Evolutionary conservation across 2,797 vertebrate species (phyloP).

Genomic region (Lerista edwardsae): DNA sequence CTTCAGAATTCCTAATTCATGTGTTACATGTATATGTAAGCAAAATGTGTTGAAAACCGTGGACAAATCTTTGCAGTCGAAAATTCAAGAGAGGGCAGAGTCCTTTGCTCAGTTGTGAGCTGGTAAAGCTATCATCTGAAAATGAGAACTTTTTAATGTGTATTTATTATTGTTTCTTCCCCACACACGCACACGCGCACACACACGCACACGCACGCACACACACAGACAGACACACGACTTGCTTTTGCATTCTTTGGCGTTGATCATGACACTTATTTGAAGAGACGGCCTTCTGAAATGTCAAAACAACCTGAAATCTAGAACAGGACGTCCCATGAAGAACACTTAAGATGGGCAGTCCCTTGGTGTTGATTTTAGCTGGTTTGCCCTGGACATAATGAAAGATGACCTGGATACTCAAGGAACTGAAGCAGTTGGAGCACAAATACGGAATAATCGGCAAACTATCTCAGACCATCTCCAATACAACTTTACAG

Average conservation of each 20-base stretch:
- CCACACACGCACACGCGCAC: neutral
- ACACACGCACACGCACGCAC: too few relatives aligned
- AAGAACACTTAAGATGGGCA: conserved; percentile 43
- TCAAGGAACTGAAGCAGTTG: conserved; percentile 8
- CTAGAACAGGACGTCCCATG: conserved; percentile 58
- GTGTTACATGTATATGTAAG: conserved; percentile 14
- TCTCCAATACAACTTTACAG: conserved; percentile 18
- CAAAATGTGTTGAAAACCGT: conserved; percentile 27
- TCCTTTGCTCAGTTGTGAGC: conserved; percentile 34
- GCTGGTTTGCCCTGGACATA: conserved; percentile 31
- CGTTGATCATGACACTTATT: conserved; percentile 56
- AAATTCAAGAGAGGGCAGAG: conserved; percentile 50
- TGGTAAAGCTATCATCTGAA: conserved; percentile 65
- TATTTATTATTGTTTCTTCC: conserved; percentile 55
- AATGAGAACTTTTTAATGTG: conserved; percentile 68
- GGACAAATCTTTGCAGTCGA: conserved; percentile 40
- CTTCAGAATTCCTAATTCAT: conserved; percentile 37
- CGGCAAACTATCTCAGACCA: neutral
- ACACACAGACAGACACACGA: conserved; percentile 3
- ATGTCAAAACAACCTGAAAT: conserved; percentile 71
- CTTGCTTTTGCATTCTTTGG: conserved; percentile 73
- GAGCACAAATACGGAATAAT: conserved; percentile 33
- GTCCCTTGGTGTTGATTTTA: conserved; percentile 49
- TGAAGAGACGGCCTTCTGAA: conserved; percentile 65
- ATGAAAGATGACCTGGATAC: neutral